Evolutionary conservation across 2,113 vertebrate species (phyloP).

Genomic region (Tonatia bakeri): DNA sequence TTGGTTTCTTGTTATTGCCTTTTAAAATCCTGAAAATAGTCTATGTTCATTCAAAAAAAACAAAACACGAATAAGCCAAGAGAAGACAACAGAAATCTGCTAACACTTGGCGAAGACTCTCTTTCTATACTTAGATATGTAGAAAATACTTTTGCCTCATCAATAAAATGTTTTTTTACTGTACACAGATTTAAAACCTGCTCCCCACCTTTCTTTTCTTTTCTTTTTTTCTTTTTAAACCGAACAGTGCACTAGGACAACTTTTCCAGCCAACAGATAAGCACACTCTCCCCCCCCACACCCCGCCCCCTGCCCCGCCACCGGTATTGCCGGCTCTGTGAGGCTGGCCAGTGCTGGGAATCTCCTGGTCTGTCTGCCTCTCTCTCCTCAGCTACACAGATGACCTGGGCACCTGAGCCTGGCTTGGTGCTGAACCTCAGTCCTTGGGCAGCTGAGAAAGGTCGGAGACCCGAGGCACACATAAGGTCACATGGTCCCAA

Average conservation of each 20-base stretch:
- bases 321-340: not conserved
- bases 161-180: conserved; percentile 35
- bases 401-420: not conserved
- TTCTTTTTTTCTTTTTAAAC: not conserved
- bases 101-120: conserved; percentile 30
- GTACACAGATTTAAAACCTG: not conserved
- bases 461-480: not conserved
- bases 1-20: conserved; percentile 48
- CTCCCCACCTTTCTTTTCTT: not conserved
- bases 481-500: not conserved
- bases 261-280: not conserved
- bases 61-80: conserved; percentile 33
- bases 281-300: not conserved
- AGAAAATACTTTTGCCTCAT: conserved; percentile 16
- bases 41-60: conserved; percentile 9
- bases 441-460: not conserved
- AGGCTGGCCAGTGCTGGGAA: not conserved
- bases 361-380: not conserved
- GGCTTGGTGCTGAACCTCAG: not conserved
- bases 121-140: conserved; percentile 26
- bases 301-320: not conserved
- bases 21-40: conserved; percentile 49
- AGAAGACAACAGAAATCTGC: conserved; percentile 50
- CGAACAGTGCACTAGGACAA: not conserved
- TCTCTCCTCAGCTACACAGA: not conserved